phyloP scores from a whole-genome alignment of 2,888 invertebrate species.

The Drosophila vallismaia region DNA sequence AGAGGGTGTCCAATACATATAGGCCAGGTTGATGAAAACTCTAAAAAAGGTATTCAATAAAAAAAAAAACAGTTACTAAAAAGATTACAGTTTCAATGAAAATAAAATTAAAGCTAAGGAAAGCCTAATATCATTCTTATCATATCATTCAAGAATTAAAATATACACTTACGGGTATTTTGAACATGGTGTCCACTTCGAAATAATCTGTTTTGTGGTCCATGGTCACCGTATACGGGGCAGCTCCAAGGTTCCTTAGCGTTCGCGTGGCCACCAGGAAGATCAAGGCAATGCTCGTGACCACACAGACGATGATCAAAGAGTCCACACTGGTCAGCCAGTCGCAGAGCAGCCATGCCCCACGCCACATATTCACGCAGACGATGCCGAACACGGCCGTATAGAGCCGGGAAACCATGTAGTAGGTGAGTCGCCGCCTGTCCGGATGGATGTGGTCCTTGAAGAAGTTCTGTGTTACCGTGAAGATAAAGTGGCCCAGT shows the following conservation, averaged over 20 bases:
- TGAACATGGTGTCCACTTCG: conserved; percentile 93
- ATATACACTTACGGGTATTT: conserved; percentile 88
- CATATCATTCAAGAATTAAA: too few relatives aligned
- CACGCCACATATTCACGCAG: conserved; percentile 95
- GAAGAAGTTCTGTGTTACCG: conserved; percentile 87
- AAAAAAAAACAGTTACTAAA: background rate
- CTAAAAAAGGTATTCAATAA: conserved; percentile 82
- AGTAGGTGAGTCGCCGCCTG: conserved; percentile 88
- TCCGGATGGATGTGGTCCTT: conserved; percentile 87
- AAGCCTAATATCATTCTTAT: too few relatives aligned
- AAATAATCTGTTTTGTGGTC: conserved; percentile 92
- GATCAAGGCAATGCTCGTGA: conserved; percentile 88
- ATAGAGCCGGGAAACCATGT: conserved; percentile 89
- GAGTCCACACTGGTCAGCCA: conserved; percentile 87
- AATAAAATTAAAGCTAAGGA: too few relatives aligned
- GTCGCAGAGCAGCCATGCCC: conserved; percentile 90
- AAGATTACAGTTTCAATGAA: too few relatives aligned
- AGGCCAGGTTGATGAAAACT: conserved; percentile 88
- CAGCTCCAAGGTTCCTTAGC: conserved; percentile 91
- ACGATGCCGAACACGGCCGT: conserved; percentile 90
- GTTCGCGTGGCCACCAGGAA: conserved; percentile 89
- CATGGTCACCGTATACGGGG: conserved; percentile 91
- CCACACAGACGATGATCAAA: conserved; percentile 85
- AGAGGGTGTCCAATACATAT: conserved; percentile 92
- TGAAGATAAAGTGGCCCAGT: conserved; percentile 88